A percentile compares a stretch with the other conserved stretches of the same genome.
Conservation (phyloP, 2,113 vertebrate genomes). For the Mastomys natalensis region DNA sequence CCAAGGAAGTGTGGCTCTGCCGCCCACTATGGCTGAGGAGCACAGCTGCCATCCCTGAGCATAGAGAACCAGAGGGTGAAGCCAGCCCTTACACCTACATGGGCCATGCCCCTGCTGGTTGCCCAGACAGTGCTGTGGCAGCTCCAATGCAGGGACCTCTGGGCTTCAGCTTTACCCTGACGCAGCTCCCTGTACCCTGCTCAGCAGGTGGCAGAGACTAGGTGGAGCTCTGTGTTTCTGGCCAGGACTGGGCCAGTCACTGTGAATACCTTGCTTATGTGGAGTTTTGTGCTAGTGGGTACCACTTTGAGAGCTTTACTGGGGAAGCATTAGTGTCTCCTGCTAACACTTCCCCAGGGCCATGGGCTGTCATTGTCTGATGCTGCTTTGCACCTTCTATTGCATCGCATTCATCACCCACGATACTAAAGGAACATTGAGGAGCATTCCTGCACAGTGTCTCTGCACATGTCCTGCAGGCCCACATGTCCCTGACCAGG, state of each 20-base stretch:
- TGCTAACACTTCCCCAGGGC: neutral
- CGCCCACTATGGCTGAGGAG: slow-evolving; percentile 62
- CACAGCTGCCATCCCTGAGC: neutral
- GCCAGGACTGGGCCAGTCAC: neutral
- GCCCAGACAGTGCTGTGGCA: neutral
- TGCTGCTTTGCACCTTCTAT: neutral
- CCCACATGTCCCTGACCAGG: neutral
- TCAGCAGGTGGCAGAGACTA: rapidly evolving
- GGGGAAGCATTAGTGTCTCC: neutral
- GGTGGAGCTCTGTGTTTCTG: neutral
- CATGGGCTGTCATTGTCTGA: neutral
- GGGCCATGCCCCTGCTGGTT: rapidly evolving
- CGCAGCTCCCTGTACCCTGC: neutral
- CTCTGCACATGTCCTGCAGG: neutral
- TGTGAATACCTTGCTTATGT: neutral
- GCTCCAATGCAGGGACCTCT: neutral
- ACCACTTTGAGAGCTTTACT: neutral
- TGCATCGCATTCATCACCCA: rapidly evolving
- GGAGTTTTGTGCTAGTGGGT: neutral
- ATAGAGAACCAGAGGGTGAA: neutral
- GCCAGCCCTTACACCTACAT: rapidly evolving
- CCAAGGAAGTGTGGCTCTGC: slow-evolving; percentile 54
- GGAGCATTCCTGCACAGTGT: rapidly evolving
- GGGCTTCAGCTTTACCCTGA: neutral
- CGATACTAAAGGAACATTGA: neutral